Base-by-base conservation (phyloP, 2,888 invertebrate genomes). In the Rapana venosa region DNA sequence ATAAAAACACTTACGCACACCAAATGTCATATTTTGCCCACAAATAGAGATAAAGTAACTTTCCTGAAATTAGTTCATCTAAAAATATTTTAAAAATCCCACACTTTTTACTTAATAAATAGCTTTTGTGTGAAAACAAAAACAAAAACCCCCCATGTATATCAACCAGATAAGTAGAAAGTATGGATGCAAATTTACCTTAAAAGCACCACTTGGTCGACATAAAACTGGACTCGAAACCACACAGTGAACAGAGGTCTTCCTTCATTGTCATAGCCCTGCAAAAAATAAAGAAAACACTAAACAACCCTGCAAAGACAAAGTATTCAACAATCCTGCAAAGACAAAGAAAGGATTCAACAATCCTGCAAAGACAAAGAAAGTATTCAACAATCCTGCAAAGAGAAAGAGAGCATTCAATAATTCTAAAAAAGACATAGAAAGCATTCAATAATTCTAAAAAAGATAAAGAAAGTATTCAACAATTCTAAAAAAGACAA, bases 201-300 rank as follows among this genome's bases (percentile, higher is more conserved):
- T 95, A 98, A 97, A 93, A 98, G 97, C 94, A 98, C 97, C 92
- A 98, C 98, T 96, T 98, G 98, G 97, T 98, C 98, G 95, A 98
- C 98, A 97, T 98, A 98, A 96, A 98, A 98, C 96, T 98, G 98
- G 95, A 99, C 98, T 93, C 98, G 97, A 96, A 99, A 98, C 96
- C 98, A 98, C 96, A 99, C 93, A 95, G 98, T 98, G 95, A 99
- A 97, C 92, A 98, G 97, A 91, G 98, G 98, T 95, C 98, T 97
- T 93, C 98, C 98, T 96, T 98, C 98, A 96, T 98, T 93, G 92
- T 95, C 95, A 90, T 93, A 92, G n/a, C 95, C 95, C 95, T 95
- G 92, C 92, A 93, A 84, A 86, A 87, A 22, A 70, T 22, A 70
- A 70, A 22, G 22, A 70, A 26, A 70, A 17, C 61, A 61, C 17